phyloP scores from a whole-genome alignment of 92 coral and sea anemone genomes.

The Porites rus region DNA sequence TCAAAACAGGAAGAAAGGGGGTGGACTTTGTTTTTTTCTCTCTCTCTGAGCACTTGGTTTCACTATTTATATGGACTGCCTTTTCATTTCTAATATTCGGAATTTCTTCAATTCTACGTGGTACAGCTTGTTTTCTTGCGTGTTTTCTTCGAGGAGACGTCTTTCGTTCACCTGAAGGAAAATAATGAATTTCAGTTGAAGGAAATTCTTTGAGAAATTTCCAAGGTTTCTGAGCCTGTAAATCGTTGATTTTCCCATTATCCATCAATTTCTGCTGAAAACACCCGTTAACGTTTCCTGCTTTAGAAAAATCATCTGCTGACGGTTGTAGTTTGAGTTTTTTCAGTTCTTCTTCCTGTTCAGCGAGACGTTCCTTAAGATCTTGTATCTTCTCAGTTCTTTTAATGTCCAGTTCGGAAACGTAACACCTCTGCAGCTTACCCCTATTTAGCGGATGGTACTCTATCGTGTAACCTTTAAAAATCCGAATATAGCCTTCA shows the following conservation, averaged over 20 bases:
- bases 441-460: conserved; percentile 21
- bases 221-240: not conserved
- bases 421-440: not conserved
- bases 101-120: conserved; percentile 18
- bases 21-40: conserved; percentile 21
- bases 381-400: conserved; percentile 35
- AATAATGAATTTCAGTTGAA: conserved; percentile 39
- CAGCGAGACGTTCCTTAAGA: conserved; percentile 25
- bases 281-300: not conserved
- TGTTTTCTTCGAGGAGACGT: not conserved
- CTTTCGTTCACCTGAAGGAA: conserved; percentile 48
- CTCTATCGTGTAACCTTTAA: conserved; percentile 46
- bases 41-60: not conserved
- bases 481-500: conserved; percentile 36
- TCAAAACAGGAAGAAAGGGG: not conserved
- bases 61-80: not conserved
- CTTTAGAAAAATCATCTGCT: not conserved
- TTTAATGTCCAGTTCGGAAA: not conserved
- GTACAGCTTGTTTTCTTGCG: conserved; percentile 29
- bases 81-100: not conserved
- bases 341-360: conserved; percentile 28
- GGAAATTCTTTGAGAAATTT: conserved; percentile 24
- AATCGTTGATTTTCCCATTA: conserved; percentile 3
- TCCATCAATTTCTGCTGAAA: not conserved
- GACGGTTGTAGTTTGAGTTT: conserved; percentile 10